Conservation (phyloP, 1,140 invertebrate genomes). For the Epicauta chinensis region DNA sequence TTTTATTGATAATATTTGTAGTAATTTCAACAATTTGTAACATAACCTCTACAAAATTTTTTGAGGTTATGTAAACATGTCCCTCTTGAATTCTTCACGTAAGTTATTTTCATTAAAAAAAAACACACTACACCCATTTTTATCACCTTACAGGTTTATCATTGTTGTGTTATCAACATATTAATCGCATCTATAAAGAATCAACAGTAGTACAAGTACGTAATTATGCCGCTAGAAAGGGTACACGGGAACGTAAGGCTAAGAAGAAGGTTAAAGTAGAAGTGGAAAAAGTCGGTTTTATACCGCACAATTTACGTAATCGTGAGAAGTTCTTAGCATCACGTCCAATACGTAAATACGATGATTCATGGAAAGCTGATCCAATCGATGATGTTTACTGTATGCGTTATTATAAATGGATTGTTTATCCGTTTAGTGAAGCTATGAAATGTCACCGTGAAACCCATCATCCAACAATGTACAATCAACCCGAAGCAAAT, state of each 20-base stretch:
- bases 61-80: too few relatives aligned
- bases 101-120: too few relatives aligned
- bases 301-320: conserved; percentile 54
- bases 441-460: conserved; percentile 68
- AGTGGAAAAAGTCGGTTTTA: conserved; percentile 60
- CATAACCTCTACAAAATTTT: too few relatives aligned
- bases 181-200: neutral
- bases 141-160: too few relatives aligned
- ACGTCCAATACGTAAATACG: conserved; percentile 38
- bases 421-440: conserved; percentile 59
- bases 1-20: too few relatives aligned
- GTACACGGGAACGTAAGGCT: conserved; percentile 62
- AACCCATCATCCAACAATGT: conserved; percentile 69
- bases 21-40: too few relatives aligned
- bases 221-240: conserved; percentile 63
- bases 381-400: conserved; percentile 64
- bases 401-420: conserved; percentile 53
- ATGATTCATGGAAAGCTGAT: conserved; percentile 51
- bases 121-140: too few relatives aligned
- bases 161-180: too few relatives aligned
- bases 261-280: conserved; percentile 66
- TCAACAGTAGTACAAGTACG: conserved; percentile 10
- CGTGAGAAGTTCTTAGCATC: conserved; percentile 35
- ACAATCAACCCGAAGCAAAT: conserved; percentile 59
- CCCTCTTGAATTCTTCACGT: too few relatives aligned